These are phyloP conservation scores for Willisornis vidua DNA, from an alignment of 2,113 vertebrate species.

Conservation along the genomic window DNA sequence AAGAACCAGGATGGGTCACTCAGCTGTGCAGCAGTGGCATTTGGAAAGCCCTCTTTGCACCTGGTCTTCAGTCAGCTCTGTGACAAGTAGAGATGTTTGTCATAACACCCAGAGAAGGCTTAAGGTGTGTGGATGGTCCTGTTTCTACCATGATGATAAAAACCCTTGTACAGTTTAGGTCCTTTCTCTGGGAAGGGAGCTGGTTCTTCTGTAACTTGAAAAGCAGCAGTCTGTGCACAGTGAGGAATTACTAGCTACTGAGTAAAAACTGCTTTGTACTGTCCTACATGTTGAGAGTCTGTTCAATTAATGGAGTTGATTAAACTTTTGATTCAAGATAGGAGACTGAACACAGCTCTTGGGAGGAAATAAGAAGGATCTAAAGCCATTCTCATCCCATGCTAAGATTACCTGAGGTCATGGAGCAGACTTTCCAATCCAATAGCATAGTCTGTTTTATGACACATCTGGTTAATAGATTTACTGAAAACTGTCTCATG, in stretches of 20 bases:
- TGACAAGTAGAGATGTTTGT: neutral
- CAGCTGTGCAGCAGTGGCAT: neutral
- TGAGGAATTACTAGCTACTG: neutral
- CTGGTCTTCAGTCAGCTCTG: neutral
- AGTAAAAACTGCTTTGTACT: neutral
- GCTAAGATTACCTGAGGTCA: neutral
- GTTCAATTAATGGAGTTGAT: neutral
- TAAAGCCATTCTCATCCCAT: neutral
- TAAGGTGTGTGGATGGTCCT: neutral
- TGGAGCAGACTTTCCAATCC: conserved; percentile 34
- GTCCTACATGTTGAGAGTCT: neutral
- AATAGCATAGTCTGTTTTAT: conserved; percentile 31
- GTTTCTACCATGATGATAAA: neutral
- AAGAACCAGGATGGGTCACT: neutral
- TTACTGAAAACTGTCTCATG: conserved; percentile 38
- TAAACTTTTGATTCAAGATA: neutral
- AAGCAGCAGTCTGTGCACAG: neutral
- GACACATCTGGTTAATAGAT: conserved; percentile 61
- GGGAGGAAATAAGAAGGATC: conserved; percentile 6
- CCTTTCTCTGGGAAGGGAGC: neutral
- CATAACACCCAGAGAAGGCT: neutral
- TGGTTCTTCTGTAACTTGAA: neutral
- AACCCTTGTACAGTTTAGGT: neutral
- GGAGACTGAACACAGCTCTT: neutral
- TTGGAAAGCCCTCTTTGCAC: neutral